Evolutionary conservation across 2,797 vertebrate genomes (phyloP), one percentile per base, ranked within the genome.

Genomic region (Leptatherina wallacei): DNA sequence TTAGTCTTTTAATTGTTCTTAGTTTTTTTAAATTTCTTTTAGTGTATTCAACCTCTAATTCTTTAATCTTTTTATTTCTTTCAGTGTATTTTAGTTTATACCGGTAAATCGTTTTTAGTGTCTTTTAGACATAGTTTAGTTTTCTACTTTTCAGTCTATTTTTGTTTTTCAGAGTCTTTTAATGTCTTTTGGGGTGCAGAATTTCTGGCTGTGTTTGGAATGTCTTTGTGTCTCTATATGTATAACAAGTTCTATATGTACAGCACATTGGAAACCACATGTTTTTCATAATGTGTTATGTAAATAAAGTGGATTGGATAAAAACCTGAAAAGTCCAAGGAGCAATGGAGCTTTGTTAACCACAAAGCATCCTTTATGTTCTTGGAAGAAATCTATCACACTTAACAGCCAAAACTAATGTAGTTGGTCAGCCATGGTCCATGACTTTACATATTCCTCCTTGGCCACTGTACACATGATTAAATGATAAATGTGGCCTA

Each of bases 401-500:
- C 85, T 90, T 92, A 90, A 90, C 79, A 84, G 82, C 66, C 84
- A 88, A 80, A 90, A 90, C 69, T 89, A 89, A 84, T 86, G 86
- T 81, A 78, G 75, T 73, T 81, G 87, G 87, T 83, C 88, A 91
- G 83, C 83, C 63, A 38, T 71, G 75, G 80, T 73, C 74, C 81
- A 69, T 65, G 77, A 85, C 76, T 80, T 82, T 71, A 33, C 82
- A 73, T 87, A 47, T 47, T 47, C 44, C 44, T 47, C 20, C 44
- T 47, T n/a, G 44, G 44, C 67, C 79, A 81, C 72, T 78, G 38
- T 69, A 68, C 84, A 83, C 71, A 61, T 89, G 80, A 70, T 85
- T 88, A 88, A 91, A 88, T 93, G 90, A 92, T 92, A 87, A 92
- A 92, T 92, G 82, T 82, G 83, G 75, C 68, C 78, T 58, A 70